A percentile compares a stretch with the other conserved stretches of the same genome.
Evolutionary conservation across 2,797 vertebrate species (phyloP).

Genomic region (Artibeus lituratus): DNA sequence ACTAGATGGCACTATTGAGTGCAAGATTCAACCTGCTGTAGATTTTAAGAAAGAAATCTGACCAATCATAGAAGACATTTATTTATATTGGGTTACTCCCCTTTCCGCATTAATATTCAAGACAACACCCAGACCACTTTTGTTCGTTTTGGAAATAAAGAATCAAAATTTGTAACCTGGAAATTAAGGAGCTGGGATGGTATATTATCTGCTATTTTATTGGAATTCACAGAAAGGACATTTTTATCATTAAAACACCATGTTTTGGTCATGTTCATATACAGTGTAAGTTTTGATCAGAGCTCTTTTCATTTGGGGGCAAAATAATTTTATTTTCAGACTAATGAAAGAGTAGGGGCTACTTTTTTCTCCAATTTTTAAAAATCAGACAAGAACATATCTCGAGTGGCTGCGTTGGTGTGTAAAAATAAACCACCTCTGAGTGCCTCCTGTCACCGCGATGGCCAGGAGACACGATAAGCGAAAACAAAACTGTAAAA

Average conservation of each 20-base stretch:
- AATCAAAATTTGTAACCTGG: neutral
- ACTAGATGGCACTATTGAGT: constrained; percentile 60
- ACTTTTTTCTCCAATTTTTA: neutral
- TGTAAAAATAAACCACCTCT: neutral
- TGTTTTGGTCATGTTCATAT: neutral
- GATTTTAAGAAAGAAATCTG: neutral
- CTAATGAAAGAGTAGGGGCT: neutral
- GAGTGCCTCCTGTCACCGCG: neutral
- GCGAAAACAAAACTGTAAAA: neutral
- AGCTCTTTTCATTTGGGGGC: neutral
- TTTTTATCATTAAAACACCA: neutral
- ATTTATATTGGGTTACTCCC: neutral
- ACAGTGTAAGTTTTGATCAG: neutral
- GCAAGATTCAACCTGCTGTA: neutral
- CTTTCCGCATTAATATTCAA: neutral
- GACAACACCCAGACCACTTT: neutral
- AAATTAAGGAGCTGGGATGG: neutral
- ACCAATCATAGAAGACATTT: neutral
- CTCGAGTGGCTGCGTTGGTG: neutral
- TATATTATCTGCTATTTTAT: neutral
- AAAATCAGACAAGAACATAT: neutral
- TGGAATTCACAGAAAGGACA: neutral
- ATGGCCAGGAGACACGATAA: neutral
- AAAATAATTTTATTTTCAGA: constrained; percentile 37
- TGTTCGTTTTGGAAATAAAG: neutral